Conservation (phyloP, 2,888 invertebrate species). For the Lymantria monacha region DNA sequence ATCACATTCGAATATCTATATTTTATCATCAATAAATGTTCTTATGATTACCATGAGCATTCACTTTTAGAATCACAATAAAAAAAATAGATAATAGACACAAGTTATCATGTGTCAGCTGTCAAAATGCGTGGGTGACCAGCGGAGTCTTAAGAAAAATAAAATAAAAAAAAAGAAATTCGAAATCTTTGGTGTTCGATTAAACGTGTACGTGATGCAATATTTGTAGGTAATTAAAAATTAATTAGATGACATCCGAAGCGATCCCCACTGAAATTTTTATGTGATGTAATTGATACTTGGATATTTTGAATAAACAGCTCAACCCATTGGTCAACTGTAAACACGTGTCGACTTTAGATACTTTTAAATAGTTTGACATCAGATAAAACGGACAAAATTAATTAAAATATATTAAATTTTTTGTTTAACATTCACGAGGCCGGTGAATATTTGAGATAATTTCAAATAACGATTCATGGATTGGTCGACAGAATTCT, state of each 20-base stretch:
- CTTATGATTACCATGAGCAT: background rate
- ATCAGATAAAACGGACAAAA: background rate
- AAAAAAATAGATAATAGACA: slow-evolving; percentile 16
- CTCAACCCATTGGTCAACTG: background rate
- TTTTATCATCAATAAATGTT: background rate
- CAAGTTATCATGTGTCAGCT: slow-evolving; percentile 34
- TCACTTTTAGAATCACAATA: slow-evolving; percentile 10
- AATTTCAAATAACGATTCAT: no score
- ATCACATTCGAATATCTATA: background rate
- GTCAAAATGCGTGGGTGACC: slow-evolving; percentile 50
- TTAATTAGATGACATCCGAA: slow-evolving; percentile 20
- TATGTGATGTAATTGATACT: slow-evolving; percentile 4
- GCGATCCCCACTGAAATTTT: slow-evolving; percentile 6
- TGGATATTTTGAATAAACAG: background rate
- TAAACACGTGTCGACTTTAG: background rate
- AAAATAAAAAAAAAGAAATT: slow-evolving; percentile 12
- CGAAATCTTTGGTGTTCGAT: slow-evolving; percentile 21
- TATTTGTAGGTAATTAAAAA: slow-evolving; percentile 23
- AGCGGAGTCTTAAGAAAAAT: slow-evolving; percentile 10
- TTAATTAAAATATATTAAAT: no score
- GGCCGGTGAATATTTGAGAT: no score
- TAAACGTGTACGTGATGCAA: slow-evolving; percentile 13
- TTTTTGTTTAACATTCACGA: no score
- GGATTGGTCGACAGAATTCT: no score
- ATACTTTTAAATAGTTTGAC: background rate